These are phyloP conservation scores for Scaptomyza pallida DNA, from an alignment of 1,140 invertebrate genomes.

Conservation along the genomic window DNA sequence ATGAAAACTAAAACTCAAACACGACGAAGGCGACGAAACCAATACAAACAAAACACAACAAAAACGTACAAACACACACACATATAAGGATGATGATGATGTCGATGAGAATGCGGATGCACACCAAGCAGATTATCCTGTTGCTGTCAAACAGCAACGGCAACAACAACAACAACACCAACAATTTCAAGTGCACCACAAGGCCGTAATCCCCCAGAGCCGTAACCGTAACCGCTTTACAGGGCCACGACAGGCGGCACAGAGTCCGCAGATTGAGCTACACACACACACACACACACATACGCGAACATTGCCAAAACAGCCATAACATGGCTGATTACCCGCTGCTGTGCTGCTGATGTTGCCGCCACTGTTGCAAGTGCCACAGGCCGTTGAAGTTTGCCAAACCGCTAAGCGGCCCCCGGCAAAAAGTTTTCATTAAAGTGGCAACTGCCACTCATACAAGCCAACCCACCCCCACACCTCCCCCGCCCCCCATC, in stretches of 20 bases:
- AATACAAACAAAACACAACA: conserved; percentile 29
- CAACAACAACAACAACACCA: neutral
- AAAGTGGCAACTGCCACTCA: conserved; percentile 31
- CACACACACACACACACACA: conserved; percentile 12
- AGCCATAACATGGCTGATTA: conserved; percentile 55
- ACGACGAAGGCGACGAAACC: conserved; percentile 34
- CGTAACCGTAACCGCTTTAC: conserved; percentile 45
- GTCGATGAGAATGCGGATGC: conserved; percentile 46
- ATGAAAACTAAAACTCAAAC: conserved; percentile 22
- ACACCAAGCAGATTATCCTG: conserved; percentile 47
- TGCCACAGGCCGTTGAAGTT: conserved; percentile 42
- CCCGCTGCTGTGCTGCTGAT: conserved; percentile 20
- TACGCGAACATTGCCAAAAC: conserved; percentile 33
- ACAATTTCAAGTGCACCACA: conserved; percentile 51
- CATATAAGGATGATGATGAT: conserved; percentile 7
- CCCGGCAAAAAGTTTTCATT: conserved; percentile 52
- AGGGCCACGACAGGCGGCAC: conserved; percentile 33
- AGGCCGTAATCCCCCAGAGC: conserved; percentile 41
- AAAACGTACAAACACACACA: neutral
- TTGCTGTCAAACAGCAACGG: conserved; percentile 42
- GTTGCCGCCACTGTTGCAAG: conserved; percentile 13
- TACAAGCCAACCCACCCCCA: neutral
- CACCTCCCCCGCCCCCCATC: neutral
- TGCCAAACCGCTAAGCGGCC: conserved; percentile 50
- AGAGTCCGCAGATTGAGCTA: conserved; percentile 29